Evolutionary conservation across 1,140 invertebrate genomes (phyloP), one percentile per base, ranked within the genome.

Genomic region (Cecropterus lyciades): DNA sequence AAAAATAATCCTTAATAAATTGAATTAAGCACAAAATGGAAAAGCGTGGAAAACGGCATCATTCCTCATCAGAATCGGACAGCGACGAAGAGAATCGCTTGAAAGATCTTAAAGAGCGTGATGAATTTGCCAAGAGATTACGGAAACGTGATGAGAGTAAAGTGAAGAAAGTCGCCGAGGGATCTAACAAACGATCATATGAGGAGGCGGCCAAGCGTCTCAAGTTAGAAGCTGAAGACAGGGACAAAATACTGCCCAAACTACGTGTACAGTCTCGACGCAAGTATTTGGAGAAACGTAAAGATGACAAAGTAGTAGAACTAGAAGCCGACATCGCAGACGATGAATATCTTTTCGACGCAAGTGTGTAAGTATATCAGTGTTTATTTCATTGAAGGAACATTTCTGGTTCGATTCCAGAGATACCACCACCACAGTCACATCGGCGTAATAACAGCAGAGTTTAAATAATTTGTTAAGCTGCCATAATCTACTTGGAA

Each of bases 281-380:
- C 56, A 96, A 98, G 82, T 99, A 99, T 92, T 93, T 99, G 65
- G 96, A 97, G 72, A 99, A 99, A 91, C 94, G 99, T 55, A 98
- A 99, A 93, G 96, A 97, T 57, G 98, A 99, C 79, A 99, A 99
- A 93, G 94, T 99, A 40, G 94, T 96, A n/a, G 98, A 99, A 87
- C 92, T 99, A 37, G 98, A 99, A 93, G 96, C 95, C 15, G 98
- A 99, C 83, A 97, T 99, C 57, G 85, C 95, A n/a, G 99, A 99
- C 91, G 99, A 99, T 93, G 98, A 99, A 91, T 98, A 97, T 89
- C 93, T 99, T 0, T 99, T 99, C 92, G 95, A 96, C 24, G 97
- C 98, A 67, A 94, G 95, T 80, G 93, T 96, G 95, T 98, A 94
- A 94, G 95, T 93, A 65, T 68, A 4, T 3, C 5, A 24, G 20